A percentile compares a stretch with the other conserved stretches of the same genome.
Conservation (phyloP, 2,113 vertebrate genomes). For the Pipra filicauda region DNA sequence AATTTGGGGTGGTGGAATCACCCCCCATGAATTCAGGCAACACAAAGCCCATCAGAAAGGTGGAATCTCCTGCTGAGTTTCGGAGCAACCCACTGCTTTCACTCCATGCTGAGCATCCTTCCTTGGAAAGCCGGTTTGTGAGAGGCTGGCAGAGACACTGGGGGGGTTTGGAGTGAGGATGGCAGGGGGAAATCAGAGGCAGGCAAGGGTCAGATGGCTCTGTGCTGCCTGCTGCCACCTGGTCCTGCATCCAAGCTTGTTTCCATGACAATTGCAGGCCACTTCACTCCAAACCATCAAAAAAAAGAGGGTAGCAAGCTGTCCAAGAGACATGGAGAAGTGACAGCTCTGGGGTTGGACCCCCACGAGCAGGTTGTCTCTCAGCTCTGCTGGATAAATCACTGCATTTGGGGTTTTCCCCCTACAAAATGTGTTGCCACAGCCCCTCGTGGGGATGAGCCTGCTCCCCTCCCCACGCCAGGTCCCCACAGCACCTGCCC, state of each 20-base stretch:
- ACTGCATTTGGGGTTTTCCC: not conserved
- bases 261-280: not conserved
- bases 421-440: not conserved
- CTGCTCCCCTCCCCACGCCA: not conserved
- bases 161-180: no score
- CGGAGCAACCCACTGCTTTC: not conserved
- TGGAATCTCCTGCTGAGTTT: not conserved
- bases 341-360: not conserved
- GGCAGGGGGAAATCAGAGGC: not conserved
- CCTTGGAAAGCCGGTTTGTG: not conserved
- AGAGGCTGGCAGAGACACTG: rapidly evolving
- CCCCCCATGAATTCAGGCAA: not conserved
- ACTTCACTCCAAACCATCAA: not conserved
- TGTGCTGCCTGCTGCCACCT: not conserved
- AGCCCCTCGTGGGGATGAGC: not conserved
- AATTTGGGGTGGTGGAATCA: not conserved
- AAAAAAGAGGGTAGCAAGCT: not conserved
- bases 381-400: not conserved
- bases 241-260: not conserved
- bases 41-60: not conserved
- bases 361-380: rapidly evolving
- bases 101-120: not conserved
- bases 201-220: not conserved
- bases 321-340: not conserved
- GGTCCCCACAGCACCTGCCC: not conserved